phyloP scores from a whole-genome alignment of 1,140 invertebrate genomes.

The Leptestheria dahalacensis region DNA sequence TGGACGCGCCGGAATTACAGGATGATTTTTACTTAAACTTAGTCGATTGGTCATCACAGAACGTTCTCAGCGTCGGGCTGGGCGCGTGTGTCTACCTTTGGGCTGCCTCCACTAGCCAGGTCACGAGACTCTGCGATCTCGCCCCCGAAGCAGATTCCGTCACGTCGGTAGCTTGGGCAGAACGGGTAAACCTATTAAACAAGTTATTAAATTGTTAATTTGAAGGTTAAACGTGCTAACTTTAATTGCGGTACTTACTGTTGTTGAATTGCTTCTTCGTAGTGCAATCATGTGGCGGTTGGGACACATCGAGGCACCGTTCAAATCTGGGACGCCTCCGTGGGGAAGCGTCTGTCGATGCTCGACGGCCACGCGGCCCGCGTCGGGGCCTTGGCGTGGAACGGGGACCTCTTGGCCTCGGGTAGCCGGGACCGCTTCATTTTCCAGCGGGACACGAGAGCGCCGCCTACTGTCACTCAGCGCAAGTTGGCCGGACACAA shows the following conservation, averaged over 20 bases:
- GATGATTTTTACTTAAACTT: conserved; percentile 99
- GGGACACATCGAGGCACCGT: conserved; percentile 94
- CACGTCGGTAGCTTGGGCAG: conserved; percentile 98
- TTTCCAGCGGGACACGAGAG: conserved; percentile 83
- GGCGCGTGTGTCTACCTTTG: conserved; percentile 97
- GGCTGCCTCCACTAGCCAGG: conserved; percentile 97
- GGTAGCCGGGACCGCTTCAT: conserved; percentile 90
- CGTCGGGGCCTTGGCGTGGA: conserved; percentile 93
- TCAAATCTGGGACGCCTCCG: conserved; percentile 92
- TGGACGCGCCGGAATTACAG: conserved; percentile 96
- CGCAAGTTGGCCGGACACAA: conserved; percentile 74
- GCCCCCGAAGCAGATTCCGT: conserved; percentile 84
- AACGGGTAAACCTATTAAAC: conserved; percentile 53
- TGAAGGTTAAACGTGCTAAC: neutral
- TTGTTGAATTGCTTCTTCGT: conserved; percentile 17
- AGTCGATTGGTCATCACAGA: conserved; percentile 98
- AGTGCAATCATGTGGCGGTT: conserved; percentile 89
- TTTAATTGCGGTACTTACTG: neutral
- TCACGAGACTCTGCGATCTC: conserved; percentile 90
- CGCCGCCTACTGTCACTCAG: conserved; percentile 58
- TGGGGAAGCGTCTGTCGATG: conserved; percentile 83
- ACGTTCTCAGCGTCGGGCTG: conserved; percentile 95
- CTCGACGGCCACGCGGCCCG: conserved; percentile 82
- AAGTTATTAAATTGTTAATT: conserved; percentile 10
- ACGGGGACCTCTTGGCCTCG: conserved; percentile 89